Evolutionary conservation across 1,140 invertebrate species (phyloP), one percentile per base, ranked within the genome.

Genomic region (Antheraea mylitta): DNA sequence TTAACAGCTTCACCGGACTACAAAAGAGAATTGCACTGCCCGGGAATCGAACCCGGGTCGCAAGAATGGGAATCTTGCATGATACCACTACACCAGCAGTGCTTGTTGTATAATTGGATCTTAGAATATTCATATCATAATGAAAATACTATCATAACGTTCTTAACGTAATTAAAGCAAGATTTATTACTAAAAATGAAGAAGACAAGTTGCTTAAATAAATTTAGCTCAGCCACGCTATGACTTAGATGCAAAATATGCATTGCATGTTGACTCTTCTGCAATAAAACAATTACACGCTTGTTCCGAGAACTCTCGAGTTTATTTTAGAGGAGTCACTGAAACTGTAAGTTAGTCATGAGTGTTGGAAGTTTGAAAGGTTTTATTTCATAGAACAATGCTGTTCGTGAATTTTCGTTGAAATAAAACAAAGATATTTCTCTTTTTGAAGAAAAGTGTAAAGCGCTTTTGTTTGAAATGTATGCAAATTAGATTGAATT

Each of bases 51-150:
- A 97, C 96, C 97, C 97, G 96, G 95, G 96, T 97, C 97, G 96
- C 96, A 97, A 97, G 96, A 96, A 97, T 97, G 96, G 96, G 96
- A 97, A 96, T 97, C 96, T 97, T 97, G 96, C 96, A 97, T 97
- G 96, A 97, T 98, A 97, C 97, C 97, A 97, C 95, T 97, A 97
- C 96, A 97, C 97, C 96, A 98, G 96, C 96, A 96, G 96, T 97
- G 96, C 96, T 92, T 69, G 62, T n/a, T n/a, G 22, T 30, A 30
- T 30, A 2, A 30, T 30, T 30, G 22, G 22, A 42, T 42, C 3
- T 42, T 42, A 42, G 7, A 42, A 42, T 42, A 42, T 42, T 42
- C 38, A 42, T 42, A 42, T 42, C 7, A 42, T 42, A 42, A 3
- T 42, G 0, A 42, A 11, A 9, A 42, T 9, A 3, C 11, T 42